Evolutionary conservation across 1,140 invertebrate species (phyloP), one percentile per base, ranked within the genome.

Genomic region (Ceratosolen solmsi): DNA sequence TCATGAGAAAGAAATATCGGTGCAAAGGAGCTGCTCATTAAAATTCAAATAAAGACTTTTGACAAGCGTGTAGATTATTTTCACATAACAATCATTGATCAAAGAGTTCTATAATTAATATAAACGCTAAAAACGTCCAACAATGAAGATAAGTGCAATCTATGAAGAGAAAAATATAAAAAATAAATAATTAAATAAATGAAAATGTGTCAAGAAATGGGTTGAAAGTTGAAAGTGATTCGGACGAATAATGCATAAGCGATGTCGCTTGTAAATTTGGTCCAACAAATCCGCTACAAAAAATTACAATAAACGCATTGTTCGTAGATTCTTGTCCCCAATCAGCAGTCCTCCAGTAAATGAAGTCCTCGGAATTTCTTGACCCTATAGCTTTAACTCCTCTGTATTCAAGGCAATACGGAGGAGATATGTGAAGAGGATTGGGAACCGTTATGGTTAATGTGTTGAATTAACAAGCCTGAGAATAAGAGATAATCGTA

Each of bases 381-480:
- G 80, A 30, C 7, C 83, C 82, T 84, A 84, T 85, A 86, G 84
- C 86, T 87, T 86, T 86, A 88, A 87, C 79, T 76, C 83, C n/a
- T 87, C 86, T 76, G 84, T 84, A 84, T 54, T 84, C 22, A 33
- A 56, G 36, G 20, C 22, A 71, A 73, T 73, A 38, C 41, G 17
- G 65, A 13, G 17, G 65, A 77, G 3, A 82, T 71, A 68, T 15
- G n/a, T 65, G 80, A 60, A 76, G n/a, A 65, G 51, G 56, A 27
- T 65, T 20, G 51, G 72, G 54, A n/a, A 70, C 30, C 51, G 46
- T 68, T 54, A 68, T 25, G 56, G 46, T 81, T 56, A 81, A 30
- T 15, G 63, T 78, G 49, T 68, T 70, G 54, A 27, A 72, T 36
- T 63, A 20, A 36, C 51, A 41, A 51, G 56, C 56, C 41, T 49